A percentile compares a stretch with the other conserved stretches of the same genome.
Conservation (phyloP, 2,888 invertebrate species). For the Apodemia hepburni region DNA sequence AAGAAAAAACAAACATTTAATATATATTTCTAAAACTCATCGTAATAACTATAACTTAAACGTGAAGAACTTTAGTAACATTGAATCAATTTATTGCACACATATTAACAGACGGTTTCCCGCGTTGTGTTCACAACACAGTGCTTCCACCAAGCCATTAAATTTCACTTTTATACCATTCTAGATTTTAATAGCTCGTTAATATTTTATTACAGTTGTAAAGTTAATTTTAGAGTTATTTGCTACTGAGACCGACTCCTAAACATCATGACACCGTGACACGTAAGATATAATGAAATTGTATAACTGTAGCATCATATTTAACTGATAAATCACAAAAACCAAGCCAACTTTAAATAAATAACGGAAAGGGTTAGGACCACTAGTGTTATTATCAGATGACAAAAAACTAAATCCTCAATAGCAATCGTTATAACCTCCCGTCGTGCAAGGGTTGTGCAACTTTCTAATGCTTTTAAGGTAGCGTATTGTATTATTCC, state of each 20-base stretch:
- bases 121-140: slow-evolving; percentile 45
- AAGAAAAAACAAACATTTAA: slow-evolving; percentile 42
- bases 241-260: slow-evolving; percentile 65
- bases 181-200: slow-evolving; percentile 76
- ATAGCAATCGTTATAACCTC: slow-evolving; percentile 58
- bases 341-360: slow-evolving; percentile 47
- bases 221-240: slow-evolving; percentile 75
- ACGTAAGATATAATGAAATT: not conserved
- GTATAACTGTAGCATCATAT: not conserved
- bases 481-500: slow-evolving; percentile 50
- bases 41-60: slow-evolving; percentile 23
- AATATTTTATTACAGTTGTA: slow-evolving; percentile 71
- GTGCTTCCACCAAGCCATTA: slow-evolving; percentile 61
- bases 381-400: slow-evolving; percentile 56
- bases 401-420: slow-evolving; percentile 63
- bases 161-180: slow-evolving; percentile 77
- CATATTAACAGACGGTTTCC: slow-evolving; percentile 52
- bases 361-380: slow-evolving; percentile 71
- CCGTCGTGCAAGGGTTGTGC: slow-evolving; percentile 72
- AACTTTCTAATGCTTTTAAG: slow-evolving; percentile 78
- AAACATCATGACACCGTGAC: slow-evolving; percentile 19
- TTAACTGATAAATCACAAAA: not conserved
- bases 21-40: slow-evolving; percentile 22
- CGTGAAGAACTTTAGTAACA: slow-evolving; percentile 29
- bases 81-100: slow-evolving; percentile 63